A percentile compares a stretch with the other conserved stretches of the same genome.
phyloP scores from a whole-genome alignment of 2,113 vertebrate genomes.

The Mormyrus lacerda region DNA sequence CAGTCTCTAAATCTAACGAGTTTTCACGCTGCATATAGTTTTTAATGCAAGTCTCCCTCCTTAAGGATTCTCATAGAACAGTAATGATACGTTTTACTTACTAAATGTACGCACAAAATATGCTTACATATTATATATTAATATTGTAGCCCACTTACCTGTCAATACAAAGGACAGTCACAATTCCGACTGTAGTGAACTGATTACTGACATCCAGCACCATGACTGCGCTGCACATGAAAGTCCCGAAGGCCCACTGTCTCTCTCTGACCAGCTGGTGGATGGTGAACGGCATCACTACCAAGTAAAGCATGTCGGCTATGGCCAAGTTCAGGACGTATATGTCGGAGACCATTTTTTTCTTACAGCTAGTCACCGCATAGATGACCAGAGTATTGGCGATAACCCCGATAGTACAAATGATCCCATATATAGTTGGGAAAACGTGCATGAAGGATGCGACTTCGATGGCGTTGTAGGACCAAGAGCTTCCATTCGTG shows the following conservation, averaged over 20 bases:
- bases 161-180: slow-evolving; percentile 69
- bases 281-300: slow-evolving; percentile 73
- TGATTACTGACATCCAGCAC: slow-evolving; percentile 73
- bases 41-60: neutral
- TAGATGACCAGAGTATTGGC: slow-evolving; percentile 68
- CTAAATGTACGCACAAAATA: neutral
- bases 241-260: slow-evolving; percentile 69
- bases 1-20: too few relatives aligned
- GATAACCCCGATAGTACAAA: slow-evolving; percentile 62
- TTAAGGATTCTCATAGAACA: neutral
- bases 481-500: slow-evolving; percentile 20
- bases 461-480: slow-evolving; percentile 46
- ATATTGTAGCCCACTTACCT: slow-evolving; percentile 47
- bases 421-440: slow-evolving; percentile 62
- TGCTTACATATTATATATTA: neutral
- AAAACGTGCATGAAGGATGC: slow-evolving; percentile 67
- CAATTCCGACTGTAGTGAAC: slow-evolving; percentile 70
- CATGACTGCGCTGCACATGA: slow-evolving; percentile 70
- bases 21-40: neutral
- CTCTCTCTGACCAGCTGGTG: slow-evolving; percentile 69
- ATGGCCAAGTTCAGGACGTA: slow-evolving; percentile 69
- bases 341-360: slow-evolving; percentile 69
- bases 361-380: slow-evolving; percentile 64
- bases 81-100: neutral
- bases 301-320: slow-evolving; percentile 67